These are phyloP conservation scores for Drosophila neotestacea DNA, from an alignment of 2,888 invertebrate species.

Conservation along the genomic window DNA sequence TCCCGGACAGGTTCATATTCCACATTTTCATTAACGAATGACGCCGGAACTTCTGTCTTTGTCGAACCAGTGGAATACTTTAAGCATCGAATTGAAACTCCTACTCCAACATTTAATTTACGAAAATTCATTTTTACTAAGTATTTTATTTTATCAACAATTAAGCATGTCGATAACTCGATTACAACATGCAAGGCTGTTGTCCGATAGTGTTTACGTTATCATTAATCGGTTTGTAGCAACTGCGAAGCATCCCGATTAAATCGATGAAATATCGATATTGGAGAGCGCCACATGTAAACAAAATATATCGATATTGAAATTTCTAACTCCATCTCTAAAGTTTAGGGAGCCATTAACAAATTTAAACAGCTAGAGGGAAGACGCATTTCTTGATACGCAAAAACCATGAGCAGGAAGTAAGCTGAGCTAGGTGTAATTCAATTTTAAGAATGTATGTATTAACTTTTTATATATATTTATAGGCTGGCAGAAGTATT, in stretches of 20 bases:
- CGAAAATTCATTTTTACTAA: conserved; percentile 36
- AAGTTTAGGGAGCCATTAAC: no score
- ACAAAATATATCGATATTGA: no score
- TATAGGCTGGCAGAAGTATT: not conserved
- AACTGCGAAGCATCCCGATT: not conserved
- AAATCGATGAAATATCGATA: not conserved
- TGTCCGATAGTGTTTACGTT: not conserved
- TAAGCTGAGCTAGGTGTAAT: not conserved
- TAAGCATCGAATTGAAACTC: conserved; percentile 12
- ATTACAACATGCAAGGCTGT: not conserved
- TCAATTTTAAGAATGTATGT: not conserved
- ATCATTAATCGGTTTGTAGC: not conserved
- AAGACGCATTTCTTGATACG: not conserved
- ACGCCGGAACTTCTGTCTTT: conserved; percentile 34
- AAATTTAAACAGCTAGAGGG: not conserved
- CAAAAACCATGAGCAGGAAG: not conserved
- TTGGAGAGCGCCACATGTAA: no score
- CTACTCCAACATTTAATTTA: conserved; percentile 25
- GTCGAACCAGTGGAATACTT: conserved; percentile 33
- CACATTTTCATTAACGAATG: conserved; percentile 28
- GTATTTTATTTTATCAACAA: conserved; percentile 9
- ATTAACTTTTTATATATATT: not conserved
- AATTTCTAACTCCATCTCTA: no score
- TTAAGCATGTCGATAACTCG: conserved; percentile 13
- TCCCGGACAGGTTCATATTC: conserved; percentile 83